These are phyloP conservation scores for Acropora tenuis DNA, from an alignment of 64 coral and sea anemone species.

Conservation along the genomic window DNA sequence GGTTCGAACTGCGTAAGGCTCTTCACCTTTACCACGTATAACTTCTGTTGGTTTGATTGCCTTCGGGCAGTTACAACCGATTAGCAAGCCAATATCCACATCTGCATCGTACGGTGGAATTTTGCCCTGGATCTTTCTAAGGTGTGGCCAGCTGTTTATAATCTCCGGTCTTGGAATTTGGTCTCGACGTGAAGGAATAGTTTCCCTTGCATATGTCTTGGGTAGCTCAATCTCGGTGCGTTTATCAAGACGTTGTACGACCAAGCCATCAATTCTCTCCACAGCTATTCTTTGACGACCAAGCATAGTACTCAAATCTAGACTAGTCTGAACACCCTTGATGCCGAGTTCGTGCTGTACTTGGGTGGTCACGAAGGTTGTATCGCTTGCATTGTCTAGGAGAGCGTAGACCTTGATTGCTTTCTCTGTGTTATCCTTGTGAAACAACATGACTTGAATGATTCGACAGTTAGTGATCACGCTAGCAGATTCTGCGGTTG, in stretches of 20 bases:
- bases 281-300: constrained; percentile 16
- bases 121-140: no score
- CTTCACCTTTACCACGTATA: no score
- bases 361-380: constrained; percentile 43
- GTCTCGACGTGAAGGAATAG: no score
- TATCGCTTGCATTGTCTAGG: constrained; percentile 61
- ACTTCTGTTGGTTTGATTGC: no score
- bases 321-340: constrained; percentile 1
- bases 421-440: constrained; percentile 40
- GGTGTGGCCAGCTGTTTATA: no score
- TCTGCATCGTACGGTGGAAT: no score
- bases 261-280: background rate
- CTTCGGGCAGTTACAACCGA: no score
- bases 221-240: constrained; percentile 39
- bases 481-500: background rate
- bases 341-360: constrained; percentile 51
- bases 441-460: constrained; percentile 50
- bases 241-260: constrained; percentile 44
- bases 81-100: no score
- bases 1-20: no score
- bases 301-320: constrained; percentile 52
- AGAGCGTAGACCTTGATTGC: constrained; percentile 64
- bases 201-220: constrained; percentile 42
- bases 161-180: no score
- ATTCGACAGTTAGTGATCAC: constrained; percentile 35